Base-by-base conservation (phyloP, 2,113 vertebrate species). In the Sinocyclocheilus maitianheensis region DNA sequence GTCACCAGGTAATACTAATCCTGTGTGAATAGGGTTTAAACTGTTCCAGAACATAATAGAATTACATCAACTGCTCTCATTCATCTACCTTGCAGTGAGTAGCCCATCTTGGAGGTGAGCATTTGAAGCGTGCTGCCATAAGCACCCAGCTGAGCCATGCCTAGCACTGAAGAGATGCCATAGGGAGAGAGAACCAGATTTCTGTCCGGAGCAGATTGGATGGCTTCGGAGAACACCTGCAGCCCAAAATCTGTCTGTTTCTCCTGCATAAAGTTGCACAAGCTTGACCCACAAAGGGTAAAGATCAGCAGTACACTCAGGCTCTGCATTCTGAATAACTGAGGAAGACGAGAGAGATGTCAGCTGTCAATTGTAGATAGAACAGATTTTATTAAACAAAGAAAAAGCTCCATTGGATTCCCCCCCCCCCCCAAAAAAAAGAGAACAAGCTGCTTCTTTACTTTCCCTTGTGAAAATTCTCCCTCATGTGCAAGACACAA, bases 161-260 rank as follows among this genome's bases (percentile, higher is more conserved):
- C 93, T 85, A 97, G 67, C 48, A 96, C 91, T 0, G 95, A 93
- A 10, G 96, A 85, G 9, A 95, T 93, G 0, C 97, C 97, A 0
- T 96, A 96, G 0, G 97, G 97, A 0, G 97, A 98, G 81, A 98
- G 93, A 46, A 89, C 94, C 91, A 97, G 58, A 0, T 97, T 98
- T n/a, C 84, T 46, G 40, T 94, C 87, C 3, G 85, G 65, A 79
- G 93, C 91, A 3, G 82, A 87, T 55, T 80, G 62, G 0, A 89
- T 88, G 62, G 95, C 89, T 85, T 95, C 92, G 10, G 87, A 91
- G 89, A 97, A 98, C 37, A 98, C 91, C 37, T 91, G 94, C 58
- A 97, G 88, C 2, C 97, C 97, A 1, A 98, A 97, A 88, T 97
- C 94, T 0, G 92, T 93, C 84, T 95, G 93, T 77, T 91, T 92